Percentiles rank a stretch among this genome's conserved stretches.
Conservation (phyloP, 2,113 vertebrate genomes). For the Sminthopsis crassicaudata region DNA sequence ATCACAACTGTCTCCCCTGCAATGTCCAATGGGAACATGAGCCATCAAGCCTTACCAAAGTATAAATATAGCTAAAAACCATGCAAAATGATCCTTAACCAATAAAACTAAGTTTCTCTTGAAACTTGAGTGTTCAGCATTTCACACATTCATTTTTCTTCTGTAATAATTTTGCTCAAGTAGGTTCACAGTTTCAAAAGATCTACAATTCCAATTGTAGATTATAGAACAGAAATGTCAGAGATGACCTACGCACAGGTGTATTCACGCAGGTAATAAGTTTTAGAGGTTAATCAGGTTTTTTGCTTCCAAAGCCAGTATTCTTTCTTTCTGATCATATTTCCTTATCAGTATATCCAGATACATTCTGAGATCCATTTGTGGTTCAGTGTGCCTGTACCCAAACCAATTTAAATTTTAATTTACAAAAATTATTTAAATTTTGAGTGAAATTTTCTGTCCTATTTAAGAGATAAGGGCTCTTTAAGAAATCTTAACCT, state of each 20-base stretch:
- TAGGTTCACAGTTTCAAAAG: neutral
- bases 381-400: neutral
- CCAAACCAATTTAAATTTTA: neutral
- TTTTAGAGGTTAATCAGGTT: neutral
- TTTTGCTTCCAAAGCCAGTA: neutral
- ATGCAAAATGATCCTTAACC: neutral
- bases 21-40: neutral
- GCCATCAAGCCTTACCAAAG: neutral
- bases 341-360: neutral
- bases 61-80: neutral
- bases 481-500: neutral
- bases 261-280: neutral
- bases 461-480: neutral
- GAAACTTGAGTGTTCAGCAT: neutral
- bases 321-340: neutral
- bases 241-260: neutral
- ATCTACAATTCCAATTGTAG: neutral
- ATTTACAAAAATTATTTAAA: neutral
- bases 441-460: neutral
- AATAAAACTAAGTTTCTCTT: neutral
- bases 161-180: neutral
- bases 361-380: neutral
- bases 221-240: neutral
- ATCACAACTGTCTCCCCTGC: neutral
- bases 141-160: neutral